Evolutionary conservation across 2,113 vertebrate genomes (phyloP), one percentile per base, ranked within the genome.

Genomic region (Edolisoma coerulescens): DNA sequence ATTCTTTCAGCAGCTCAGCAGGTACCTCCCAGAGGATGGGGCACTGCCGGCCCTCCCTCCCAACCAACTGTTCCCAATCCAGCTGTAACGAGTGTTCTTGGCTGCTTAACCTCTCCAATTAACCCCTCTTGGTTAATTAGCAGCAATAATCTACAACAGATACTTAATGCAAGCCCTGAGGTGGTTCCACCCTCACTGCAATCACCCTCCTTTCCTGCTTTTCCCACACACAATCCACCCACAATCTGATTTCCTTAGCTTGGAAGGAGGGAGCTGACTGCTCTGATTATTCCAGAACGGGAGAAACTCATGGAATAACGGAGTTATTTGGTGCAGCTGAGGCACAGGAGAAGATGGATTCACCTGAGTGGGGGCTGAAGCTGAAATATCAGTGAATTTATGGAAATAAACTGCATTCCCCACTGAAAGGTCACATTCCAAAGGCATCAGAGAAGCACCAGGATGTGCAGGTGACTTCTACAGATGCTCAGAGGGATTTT

Each of bases 241-340:
- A 6, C 13, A 32, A 4, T 9, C 13, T 30, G 6, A 68, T 47
- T 45, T 26, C n/a, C 87, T 60, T 1, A 8, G 24, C 37, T 4
- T 4, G 44, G 37, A 11, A 81, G 11, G 0, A 8, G 42, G 52
- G 35, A 75, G 30, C 30, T 57, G 52, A 2, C 17, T 33, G 61
- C 37, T 67, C 13, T 30, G n/a, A 6, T 16, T 6, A 4, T 3
- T 33, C 4, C 23, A 28, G 37, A 45, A 3, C 1, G 26, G 44
- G 19, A 65, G 53, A 28, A 59, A 21, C 10, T 52, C 4, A 0
- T 3, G 68, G 32, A 50, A 33, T 37, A 11, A 19, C 0, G 3
- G 65, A 64, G 3, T 37, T 33, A 4, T 8, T 64, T 26, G 35
- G 13, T 18, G 67, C 57, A 88, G 67, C 42, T 37, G 65, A 80